Base-by-base conservation (phyloP, 1,140 invertebrate species). In the Atopsyche davidsoni region DNA sequence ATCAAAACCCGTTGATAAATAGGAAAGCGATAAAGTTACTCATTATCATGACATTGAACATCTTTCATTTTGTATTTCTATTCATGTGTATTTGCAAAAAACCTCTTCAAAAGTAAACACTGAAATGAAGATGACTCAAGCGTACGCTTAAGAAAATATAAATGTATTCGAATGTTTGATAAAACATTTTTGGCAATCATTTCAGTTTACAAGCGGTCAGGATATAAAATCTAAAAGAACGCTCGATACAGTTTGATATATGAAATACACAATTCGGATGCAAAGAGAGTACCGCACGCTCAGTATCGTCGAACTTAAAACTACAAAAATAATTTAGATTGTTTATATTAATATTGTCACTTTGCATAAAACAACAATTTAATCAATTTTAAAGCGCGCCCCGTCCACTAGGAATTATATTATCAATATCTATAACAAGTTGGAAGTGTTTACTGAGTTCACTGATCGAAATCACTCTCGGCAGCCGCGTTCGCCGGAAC, bases 281-380 rank as follows among this genome's bases (percentile, higher is more conserved):
- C n/a, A n/a, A n/a, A n/a, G n/a, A n/a, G n/a, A n/a, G n/a, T n/a
- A n/a, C n/a, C n/a, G n/a, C n/a, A n/a, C n/a, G n/a, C n/a, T n/a
- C n/a, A n/a, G 25, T 28, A 28, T 28, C n/a, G 25, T 7, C n/a
- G 6, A 28, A 28, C n/a, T 28, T 28, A 28, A 28, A 28, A n/a
- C 43, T 46, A 46, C 17, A 19, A 40, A 21, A 46, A 46, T 52
- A 52, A 46, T 46, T 52, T 46, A 52, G 24, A 6, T 34, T 7
- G n/a, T 28, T 52, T 46, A 52, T 52, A 46, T 52, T 52, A 46
- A 52, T 52, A 46, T 52, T 40, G 50, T 46, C 36, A 46, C 23
- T 44, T 46, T 46, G 16, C 13, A 40, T 52, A 40, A 52, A 39
- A 46, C 2, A 38, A 41, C 19, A 49, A 46, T 25, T 39, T 42